Conservation (phyloP, 2,888 invertebrate species). For the Nemoura dubitans region DNA sequence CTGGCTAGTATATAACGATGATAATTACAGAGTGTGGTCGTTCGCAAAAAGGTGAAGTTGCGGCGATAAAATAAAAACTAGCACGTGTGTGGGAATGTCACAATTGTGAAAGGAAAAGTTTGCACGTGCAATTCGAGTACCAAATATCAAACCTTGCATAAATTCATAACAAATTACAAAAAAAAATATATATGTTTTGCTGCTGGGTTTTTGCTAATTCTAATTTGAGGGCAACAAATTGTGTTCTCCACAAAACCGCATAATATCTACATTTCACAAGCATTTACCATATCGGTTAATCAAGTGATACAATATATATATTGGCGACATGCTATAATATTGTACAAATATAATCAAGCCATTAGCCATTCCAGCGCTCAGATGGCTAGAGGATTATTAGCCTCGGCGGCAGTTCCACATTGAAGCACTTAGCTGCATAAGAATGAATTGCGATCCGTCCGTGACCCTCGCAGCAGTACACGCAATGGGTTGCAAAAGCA, state of each 20-base stretch:
- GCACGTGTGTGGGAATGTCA: too few relatives aligned
- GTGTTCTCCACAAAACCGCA: too few relatives aligned
- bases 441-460: not conserved
- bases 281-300: not conserved
- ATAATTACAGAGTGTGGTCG: not conserved
- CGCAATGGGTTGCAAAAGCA: not conserved
- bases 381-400: not conserved
- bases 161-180: too few relatives aligned
- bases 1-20: too few relatives aligned
- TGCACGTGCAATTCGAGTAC: not conserved
- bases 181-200: too few relatives aligned
- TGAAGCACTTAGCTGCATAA: constrained; percentile 1
- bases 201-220: too few relatives aligned
- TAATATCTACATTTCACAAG: not conserved
- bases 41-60: too few relatives aligned
- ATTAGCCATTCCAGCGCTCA: not conserved
- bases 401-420: not conserved
- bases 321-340: not conserved
- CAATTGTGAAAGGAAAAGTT: not conserved
- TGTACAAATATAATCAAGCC: not conserved
- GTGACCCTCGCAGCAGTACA: not conserved
- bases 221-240: too few relatives aligned
- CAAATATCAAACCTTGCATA: not conserved
- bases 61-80: too few relatives aligned
- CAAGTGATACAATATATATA: not conserved